Evolutionary conservation across 2,888 invertebrate genomes (phyloP), one percentile per base, ranked within the genome.

Genomic region (Athalia rosae): DNA sequence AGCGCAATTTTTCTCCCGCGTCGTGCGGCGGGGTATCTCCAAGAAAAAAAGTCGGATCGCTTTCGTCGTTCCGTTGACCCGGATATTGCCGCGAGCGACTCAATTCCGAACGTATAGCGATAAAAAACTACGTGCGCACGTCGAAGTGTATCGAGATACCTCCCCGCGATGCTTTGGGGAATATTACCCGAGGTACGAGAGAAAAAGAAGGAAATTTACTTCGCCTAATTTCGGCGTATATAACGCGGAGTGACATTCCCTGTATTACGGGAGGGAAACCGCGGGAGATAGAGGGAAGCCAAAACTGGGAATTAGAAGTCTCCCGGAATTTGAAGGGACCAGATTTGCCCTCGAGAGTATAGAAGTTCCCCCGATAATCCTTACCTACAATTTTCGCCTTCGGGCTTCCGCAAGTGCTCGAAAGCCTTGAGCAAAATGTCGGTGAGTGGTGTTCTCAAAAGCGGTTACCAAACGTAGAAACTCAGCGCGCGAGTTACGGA

Each of bases 11-110:
- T 28, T 28, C 28, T 28, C 43, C 45, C 13, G 43, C 45, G 45
- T 58, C 71, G 71, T 71, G 71, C 58, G 9, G 71, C 50, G n/a
- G 58, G 58, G 53, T 4, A 53, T 7, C 11, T 11, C 56, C 56
- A 43, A 71, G 13, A 56, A 58, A 28, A 11, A 50, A 3, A 50
- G 50, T n/a, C 53, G 50, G 7, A 6, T 50, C 48, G 15, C 9
- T 48, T 15, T 47, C n/a, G 7, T 59, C 13, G n/a, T 59, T 8
- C 50, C 66, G 28, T 41, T 53, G 28, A 63, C 50, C 50, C 50
- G 28, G 41, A 67, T 67, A 48, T 67, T 53, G 53, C 41, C 53
- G 28, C n/a, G 11, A 4, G 41, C 53, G 28, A 41, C 11, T 45
- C 67, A 67, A 50, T 67, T 41, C n/a, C 11, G 28, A 28, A 28